Evolutionary conservation across 92 coral and sea anemone genomes (phyloP), one percentile per base, ranked within the genome.

Genomic region (Ricordea florida): DNA sequence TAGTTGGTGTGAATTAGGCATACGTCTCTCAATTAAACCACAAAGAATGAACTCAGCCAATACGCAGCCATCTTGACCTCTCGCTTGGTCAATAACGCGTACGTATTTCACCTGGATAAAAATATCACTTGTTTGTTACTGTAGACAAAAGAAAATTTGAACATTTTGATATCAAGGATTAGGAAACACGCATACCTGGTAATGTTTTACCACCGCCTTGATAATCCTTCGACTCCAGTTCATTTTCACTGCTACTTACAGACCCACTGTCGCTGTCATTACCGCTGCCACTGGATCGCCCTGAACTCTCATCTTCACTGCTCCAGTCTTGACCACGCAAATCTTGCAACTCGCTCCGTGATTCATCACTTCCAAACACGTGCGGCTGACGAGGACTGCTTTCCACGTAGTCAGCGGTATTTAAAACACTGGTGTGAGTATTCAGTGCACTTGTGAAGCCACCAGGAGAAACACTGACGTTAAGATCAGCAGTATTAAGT

Each of bases 141-240:
- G n/a, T n/a, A n/a, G n/a, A n/a, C n/a, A n/a, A n/a, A n/a, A n/a
- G n/a, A n/a, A n/a, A n/a, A n/a, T n/a, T n/a, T n/a, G n/a, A n/a
- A n/a, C n/a, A n/a, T n/a, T n/a, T n/a, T n/a, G n/a, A n/a, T 26
- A 21, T 23, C 17, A 36, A 14, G 6, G 21, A 35, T 25, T 1
- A 22, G 1, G 10, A 20, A 26, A n/a, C n/a, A n/a, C n/a, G n/a
- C 46, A 57, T 41, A 87, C 89, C 92, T 35, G 85, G 92, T 38
- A 79, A 58, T 0, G 92, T 90, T 58, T 91, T 91, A 52, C 97
- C 97, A 24, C 93, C 89, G 10, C 93, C 83, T 3, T 74, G 87
- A 16, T 85, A 87, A 23, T 67, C 38, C 24, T 76, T 38, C 21
- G 7, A 29, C 21, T 53, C 72, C 60, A 57, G 51, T 57, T 76